phyloP scores from a whole-genome alignment of 2,888 invertebrate genomes.

The Lasioglossum marginatum region DNA sequence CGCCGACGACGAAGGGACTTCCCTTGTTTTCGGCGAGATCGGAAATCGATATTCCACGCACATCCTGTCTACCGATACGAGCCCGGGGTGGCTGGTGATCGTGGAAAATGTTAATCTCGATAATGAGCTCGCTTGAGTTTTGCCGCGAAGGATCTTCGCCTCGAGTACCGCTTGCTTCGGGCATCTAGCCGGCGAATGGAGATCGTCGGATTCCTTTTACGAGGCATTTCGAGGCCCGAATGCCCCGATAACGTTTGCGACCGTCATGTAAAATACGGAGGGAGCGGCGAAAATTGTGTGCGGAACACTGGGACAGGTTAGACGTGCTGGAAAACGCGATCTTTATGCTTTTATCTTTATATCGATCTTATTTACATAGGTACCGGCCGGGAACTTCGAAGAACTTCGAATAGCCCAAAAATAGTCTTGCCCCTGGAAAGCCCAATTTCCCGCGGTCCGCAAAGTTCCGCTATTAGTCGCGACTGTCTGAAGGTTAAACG shows the following conservation, averaged over 20 bases:
- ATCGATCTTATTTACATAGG: neutral
- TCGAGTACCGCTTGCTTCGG: slow-evolving; percentile 25
- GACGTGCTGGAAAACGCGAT: neutral
- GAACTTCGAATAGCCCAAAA: neutral
- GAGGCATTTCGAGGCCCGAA: slow-evolving; percentile 1
- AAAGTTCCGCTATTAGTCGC: slow-evolving; percentile 13
- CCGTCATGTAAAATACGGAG: neutral
- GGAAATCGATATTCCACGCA: slow-evolving; percentile 31
- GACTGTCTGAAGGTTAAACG: slow-evolving; percentile 21
- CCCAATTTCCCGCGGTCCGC: neutral
- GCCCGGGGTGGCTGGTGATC: slow-evolving; percentile 35
- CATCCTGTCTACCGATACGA: neutral
- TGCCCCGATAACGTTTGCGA: slow-evolving; percentile 14
- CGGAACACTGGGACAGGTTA: neutral
- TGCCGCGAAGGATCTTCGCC: slow-evolving; percentile 53
- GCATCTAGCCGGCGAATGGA: slow-evolving; percentile 70
- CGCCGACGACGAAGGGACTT: neutral
- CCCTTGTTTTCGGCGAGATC: slow-evolving; percentile 24
- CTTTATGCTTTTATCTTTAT: neutral
- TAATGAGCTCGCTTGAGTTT: slow-evolving; percentile 73
- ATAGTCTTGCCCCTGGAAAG: neutral
- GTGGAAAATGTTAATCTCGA: slow-evolving; percentile 71
- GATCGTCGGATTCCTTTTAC: slow-evolving; percentile 24
- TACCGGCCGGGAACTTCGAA: neutral
- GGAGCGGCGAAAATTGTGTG: neutral